Base-by-base conservation (phyloP, 64 coral and sea anemone genomes). In the Dendronephthya gigantea region DNA sequence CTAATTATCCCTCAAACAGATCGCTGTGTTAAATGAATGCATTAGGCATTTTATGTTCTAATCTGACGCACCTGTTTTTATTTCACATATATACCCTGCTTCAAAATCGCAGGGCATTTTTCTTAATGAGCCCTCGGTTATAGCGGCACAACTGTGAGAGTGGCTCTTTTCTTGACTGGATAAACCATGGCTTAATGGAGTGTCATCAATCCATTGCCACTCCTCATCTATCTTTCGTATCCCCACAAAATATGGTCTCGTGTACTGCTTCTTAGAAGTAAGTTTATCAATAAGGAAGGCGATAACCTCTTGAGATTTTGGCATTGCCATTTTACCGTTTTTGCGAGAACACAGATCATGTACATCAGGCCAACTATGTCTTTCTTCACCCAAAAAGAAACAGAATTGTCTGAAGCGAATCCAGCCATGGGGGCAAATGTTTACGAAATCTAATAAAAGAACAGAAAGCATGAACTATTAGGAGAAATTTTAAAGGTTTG, bases 141-240 rank as follows among this genome's bases (percentile, higher is more conserved):
- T 39, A 16, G 29, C 72, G 0, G 72, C 72, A 35, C 72, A 79
- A 17, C 72, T 79, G 31, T 79, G 9, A 39, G 36, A 79, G 10
- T 79, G 0, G 36, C 17, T 79, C 27, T 79, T 29, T 79, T 15
- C 17, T 12, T 79, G 32, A 15, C 36, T 19, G 22, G 32, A 2
- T 79, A 79, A 79, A 14, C 27, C 72, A 28, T 79, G 72, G 29
- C 72, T 79, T 12, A 79, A 39, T 0, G 72, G 72, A 15, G 72
- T 79, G 22, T 79, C 72, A 39, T 79, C 72, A 35, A 79, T 79
- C 72, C 72, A 79, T 79, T 79, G 30, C 72, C 72, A 79, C 22
- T 79, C 32, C 28, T 79, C 72, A 29, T 79, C 72, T 39, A 15
- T 79, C 72, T 79, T 79, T 0, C 72, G 72, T 29, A 79, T 9